phyloP scores from a whole-genome alignment of 2,888 invertebrate genomes.

The Ditylenchus weischeri region DNA sequence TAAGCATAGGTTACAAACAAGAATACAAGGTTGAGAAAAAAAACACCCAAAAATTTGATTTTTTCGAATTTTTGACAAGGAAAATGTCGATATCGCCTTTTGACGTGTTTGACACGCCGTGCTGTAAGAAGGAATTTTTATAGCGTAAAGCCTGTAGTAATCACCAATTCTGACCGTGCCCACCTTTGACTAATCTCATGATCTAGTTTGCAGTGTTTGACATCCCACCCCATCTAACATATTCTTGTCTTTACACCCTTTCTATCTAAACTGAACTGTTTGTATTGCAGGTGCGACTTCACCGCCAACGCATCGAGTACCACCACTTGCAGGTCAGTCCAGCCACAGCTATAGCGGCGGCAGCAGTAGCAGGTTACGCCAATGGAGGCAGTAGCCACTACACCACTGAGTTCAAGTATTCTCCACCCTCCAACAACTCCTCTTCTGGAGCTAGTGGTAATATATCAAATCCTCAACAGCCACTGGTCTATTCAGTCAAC shows the following conservation, averaged over 20 bases:
- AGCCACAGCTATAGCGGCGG: background rate
- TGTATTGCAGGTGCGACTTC: constrained; percentile 47
- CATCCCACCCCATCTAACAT: constrained; percentile 9
- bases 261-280: constrained; percentile 8
- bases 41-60: no score
- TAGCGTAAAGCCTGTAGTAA: no score
- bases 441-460: background rate
- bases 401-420: constrained; percentile 41
- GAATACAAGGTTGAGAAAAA: no score
- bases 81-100: no score
- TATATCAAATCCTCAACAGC: constrained; percentile 19
- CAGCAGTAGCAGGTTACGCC: background rate
- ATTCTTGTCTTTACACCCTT: no score
- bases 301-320: constrained; percentile 48
- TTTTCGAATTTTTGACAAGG: no score
- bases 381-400: background rate
- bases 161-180: no score
- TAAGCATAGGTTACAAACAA: no score
- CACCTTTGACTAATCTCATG: constrained; percentile 5
- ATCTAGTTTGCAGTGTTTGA: constrained; percentile 2
- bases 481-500: constrained; percentile 12
- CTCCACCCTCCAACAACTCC: constrained; percentile 30
- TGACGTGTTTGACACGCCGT: no score
- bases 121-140: no score
- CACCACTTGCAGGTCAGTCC: constrained; percentile 15